These are phyloP conservation scores for Gracilinanus agilis DNA, from an alignment of 2,113 vertebrate genomes.

Conservation along the genomic window DNA sequence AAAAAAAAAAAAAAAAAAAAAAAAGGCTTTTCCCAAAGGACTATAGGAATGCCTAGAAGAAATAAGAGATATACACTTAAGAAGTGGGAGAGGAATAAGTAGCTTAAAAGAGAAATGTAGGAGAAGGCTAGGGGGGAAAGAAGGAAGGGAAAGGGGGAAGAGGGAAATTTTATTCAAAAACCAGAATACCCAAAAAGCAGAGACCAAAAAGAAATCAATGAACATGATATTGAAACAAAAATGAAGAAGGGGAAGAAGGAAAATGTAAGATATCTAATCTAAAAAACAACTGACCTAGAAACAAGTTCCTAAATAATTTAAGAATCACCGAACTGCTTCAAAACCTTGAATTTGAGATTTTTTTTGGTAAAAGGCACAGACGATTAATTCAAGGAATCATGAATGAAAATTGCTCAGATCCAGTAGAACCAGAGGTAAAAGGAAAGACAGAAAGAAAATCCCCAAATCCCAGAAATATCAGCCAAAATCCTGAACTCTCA, in stretches of 20 bases:
- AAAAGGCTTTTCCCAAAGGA: background rate
- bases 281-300: background rate
- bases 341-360: background rate
- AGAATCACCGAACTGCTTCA: no score
- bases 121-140: no score
- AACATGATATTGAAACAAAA: background rate
- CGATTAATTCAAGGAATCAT: background rate
- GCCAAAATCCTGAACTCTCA: background rate
- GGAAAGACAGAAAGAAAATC: background rate
- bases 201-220: background rate
- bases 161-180: background rate
- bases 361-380: no score
- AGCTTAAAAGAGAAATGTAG: background rate
- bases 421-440: background rate
- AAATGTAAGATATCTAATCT: background rate
- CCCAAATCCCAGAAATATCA: background rate
- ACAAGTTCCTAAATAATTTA: background rate
- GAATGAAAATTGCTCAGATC: background rate
- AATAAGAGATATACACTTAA: background rate
- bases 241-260: background rate
- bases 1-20: no score
- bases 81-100: background rate
- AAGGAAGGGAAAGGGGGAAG: no score
- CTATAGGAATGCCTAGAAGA: background rate
- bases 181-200: background rate